Evolutionary conservation across 2,113 vertebrate species (phyloP), one percentile per base, ranked within the genome.

Genomic region (Gobio gobio): DNA sequence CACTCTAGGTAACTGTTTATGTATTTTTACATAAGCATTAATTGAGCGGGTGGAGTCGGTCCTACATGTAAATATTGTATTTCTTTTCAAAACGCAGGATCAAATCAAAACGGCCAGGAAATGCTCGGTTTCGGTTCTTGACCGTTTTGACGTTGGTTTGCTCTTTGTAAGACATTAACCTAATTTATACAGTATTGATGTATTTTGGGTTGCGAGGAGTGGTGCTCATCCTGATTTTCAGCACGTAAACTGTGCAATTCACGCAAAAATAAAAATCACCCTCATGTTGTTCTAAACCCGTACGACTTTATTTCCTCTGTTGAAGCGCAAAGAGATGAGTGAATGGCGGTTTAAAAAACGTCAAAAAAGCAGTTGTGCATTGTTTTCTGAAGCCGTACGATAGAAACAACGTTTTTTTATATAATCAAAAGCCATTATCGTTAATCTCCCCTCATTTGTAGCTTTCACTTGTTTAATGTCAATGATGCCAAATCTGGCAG

Each of bases 1-100:
- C 86, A 82, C 78, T 80, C 79, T 82, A 78, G 85, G 66, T 4
- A 83, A 75, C 78, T 91, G 90, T 89, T 88, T 72, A 79, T 82
- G 85, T 89, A 88, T 87, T 91, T 90, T 91, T 88, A 90, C 89
- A 85, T 88, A 77, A 90, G 89, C 90, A 87, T 78, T 89, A 85
- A 86, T 89, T 47, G 86, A 88, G 86, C 76, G 87, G 81, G 88
- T 29, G 74, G 90, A 87, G 92, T 92, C 89, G 79, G 89, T 89
- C 90, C 88, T 82, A 89, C 88, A 77, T 92, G 91, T 93, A 91
- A 91, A 93, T 93, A 90, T 87, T 87, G 87, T 81, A 90, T 87
- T 89, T 92, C 85, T 80, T 84, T 81, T 83, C 82, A 86, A 88
- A 90, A 87, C 33, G 76, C 83, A 29, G 85, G 72, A 86, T 88